Evolutionary conservation across 2,113 vertebrate species (phyloP).

Genomic region (Mesoclemmys tuberculata): DNA sequence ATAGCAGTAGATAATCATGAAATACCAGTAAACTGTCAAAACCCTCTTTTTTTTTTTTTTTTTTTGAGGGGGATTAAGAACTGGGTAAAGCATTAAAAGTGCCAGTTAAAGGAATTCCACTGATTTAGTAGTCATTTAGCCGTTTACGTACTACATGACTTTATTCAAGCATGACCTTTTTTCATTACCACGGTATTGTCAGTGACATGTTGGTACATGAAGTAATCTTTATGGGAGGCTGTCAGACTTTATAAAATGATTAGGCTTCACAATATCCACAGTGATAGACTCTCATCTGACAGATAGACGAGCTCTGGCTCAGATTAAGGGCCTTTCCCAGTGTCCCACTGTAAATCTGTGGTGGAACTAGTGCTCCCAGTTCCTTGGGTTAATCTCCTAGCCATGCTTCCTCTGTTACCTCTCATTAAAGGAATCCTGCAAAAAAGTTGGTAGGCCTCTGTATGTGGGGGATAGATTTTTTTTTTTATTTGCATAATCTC

Average conservation of each 20-base stretch:
- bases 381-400: background rate
- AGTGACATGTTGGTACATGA: background rate
- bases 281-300: background rate
- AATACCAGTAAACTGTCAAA: conserved; percentile 17
- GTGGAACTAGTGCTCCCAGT: background rate
- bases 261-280: background rate
- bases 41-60: background rate
- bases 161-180: background rate
- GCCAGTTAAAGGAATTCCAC: background rate
- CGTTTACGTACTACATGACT: background rate
- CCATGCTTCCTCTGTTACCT: background rate
- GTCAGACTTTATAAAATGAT: background rate
- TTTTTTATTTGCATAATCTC: background rate
- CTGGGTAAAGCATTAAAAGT: background rate
- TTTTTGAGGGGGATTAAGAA: background rate
- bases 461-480: background rate
- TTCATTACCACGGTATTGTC: background rate
- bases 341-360: background rate
- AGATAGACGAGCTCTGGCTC: background rate
- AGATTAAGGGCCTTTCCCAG: rapidly evolving
- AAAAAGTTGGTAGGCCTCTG: background rate
- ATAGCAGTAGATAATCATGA: conserved; percentile 17
- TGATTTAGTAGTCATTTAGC: background rate
- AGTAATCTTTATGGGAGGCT: background rate
- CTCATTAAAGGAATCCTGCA: background rate